A percentile compares a stretch with the other conserved stretches of the same genome.
Evolutionary conservation across 2,113 vertebrate genomes (phyloP).

Genomic region (Nyctibius bracteatus): DNA sequence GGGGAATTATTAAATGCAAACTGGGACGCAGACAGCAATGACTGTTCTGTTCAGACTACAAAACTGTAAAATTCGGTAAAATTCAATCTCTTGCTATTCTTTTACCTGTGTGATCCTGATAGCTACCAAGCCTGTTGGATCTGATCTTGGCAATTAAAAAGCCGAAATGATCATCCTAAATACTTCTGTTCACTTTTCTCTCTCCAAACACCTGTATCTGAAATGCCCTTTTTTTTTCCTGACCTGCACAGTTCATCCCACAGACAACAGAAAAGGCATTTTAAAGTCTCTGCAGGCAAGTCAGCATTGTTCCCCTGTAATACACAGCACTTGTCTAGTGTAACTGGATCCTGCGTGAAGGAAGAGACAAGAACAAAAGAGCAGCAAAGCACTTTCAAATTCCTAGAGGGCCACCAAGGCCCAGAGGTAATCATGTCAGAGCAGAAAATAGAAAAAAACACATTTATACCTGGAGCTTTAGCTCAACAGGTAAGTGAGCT

Average conservation of each 20-base stretch:
- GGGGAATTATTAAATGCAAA: not conserved
- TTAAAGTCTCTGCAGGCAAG: not conserved
- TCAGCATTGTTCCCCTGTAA: not conserved
- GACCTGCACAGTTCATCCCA: not conserved
- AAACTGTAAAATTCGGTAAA: not conserved
- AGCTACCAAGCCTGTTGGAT: not conserved
- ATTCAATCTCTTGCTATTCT: not conserved
- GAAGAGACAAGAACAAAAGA: not conserved
- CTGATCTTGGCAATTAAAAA: not conserved
- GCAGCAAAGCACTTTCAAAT: not conserved
- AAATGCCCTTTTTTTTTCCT: not conserved
- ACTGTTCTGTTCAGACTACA: not conserved
- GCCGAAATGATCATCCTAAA: not conserved
- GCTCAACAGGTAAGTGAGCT: not conserved
- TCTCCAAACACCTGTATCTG: not conserved
- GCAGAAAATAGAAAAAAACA: not conserved
- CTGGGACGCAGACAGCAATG: not conserved
- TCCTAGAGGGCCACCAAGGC: conserved; percentile 12
- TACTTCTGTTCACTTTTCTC: not conserved
- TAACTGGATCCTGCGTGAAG: not conserved
- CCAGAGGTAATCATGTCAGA: conserved; percentile 1
- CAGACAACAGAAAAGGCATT: not conserved
- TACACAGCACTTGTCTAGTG: not conserved
- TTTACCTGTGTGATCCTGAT: not conserved
- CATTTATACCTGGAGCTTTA: not conserved